Conservation (phyloP, 1,140 invertebrate genomes). For the Saccostrea echinata region DNA sequence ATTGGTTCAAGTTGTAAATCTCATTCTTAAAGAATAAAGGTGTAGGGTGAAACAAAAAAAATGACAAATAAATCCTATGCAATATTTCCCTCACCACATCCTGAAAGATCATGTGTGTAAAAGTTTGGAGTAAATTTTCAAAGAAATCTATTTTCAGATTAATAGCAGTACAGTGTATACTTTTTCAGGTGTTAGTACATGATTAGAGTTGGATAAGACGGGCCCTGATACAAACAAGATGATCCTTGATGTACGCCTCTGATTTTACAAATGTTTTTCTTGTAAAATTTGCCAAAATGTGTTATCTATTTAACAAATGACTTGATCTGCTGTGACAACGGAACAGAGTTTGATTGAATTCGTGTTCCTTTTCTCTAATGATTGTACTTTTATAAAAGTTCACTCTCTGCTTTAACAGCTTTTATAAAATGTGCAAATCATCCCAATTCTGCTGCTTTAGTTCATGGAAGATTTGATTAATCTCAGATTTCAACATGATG, state of each 20-base stretch:
- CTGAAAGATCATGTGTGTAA: not conserved
- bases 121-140: not conserved
- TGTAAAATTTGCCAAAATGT: constrained; percentile 25
- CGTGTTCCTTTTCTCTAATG: not conserved
- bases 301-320: constrained; percentile 12
- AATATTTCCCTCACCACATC: not conserved
- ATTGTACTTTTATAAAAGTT: constrained; percentile 14
- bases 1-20: too few relatives aligned
- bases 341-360: constrained; percentile 2
- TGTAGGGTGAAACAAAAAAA: not conserved
- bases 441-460: not conserved
- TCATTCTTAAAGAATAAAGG: too few relatives aligned
- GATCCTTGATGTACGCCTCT: not conserved
- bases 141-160: not conserved
- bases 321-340: not conserved
- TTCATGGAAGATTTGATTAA: not conserved
- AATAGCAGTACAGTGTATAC: too few relatives aligned
- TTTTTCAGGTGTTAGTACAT: not conserved
- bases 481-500: not conserved
- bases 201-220: not conserved
- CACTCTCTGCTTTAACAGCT: not conserved
- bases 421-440: constrained; percentile 6
- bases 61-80: not conserved
- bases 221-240: not conserved
- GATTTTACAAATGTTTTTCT: constrained; percentile 23